These are phyloP conservation scores for Stomatorhinus walkeri DNA, from an alignment of 2,797 vertebrate species.

Conservation along the genomic window DNA sequence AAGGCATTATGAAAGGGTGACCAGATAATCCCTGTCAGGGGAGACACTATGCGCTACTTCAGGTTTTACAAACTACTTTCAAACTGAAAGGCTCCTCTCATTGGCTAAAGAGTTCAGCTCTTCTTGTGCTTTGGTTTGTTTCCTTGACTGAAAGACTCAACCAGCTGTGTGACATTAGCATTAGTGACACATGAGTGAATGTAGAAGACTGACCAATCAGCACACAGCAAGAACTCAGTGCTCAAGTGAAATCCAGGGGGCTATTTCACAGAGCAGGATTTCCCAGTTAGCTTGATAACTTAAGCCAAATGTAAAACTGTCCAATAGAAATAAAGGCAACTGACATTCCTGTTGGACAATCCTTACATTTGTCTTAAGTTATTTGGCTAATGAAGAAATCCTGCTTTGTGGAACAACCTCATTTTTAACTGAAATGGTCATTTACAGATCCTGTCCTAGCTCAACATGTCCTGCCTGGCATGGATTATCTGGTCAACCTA, in stretches of 20 bases:
- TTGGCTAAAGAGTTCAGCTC: background rate
- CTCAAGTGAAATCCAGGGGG: background rate
- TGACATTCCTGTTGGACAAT: background rate
- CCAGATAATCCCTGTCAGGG: background rate
- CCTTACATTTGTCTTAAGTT: background rate
- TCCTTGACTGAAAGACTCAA: background rate
- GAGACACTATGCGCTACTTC: background rate
- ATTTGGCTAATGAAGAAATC: background rate
- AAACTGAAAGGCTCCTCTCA: background rate
- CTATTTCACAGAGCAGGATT: background rate
- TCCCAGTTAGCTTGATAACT: background rate
- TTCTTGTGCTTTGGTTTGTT: background rate
- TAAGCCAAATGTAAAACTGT: background rate
- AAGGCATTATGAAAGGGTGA: background rate
- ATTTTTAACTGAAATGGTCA: background rate
- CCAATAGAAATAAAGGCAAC: background rate
- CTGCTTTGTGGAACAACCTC: background rate
- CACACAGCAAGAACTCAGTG: background rate
- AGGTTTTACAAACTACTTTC: background rate
- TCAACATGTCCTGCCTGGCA: background rate
- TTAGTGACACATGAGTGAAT: background rate
- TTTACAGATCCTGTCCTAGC: background rate
- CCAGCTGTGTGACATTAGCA: background rate
- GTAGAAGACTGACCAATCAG: background rate
- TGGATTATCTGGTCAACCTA: background rate